Conservation (phyloP, 2,888 invertebrate species). For the Bruchidius siliquastri region DNA sequence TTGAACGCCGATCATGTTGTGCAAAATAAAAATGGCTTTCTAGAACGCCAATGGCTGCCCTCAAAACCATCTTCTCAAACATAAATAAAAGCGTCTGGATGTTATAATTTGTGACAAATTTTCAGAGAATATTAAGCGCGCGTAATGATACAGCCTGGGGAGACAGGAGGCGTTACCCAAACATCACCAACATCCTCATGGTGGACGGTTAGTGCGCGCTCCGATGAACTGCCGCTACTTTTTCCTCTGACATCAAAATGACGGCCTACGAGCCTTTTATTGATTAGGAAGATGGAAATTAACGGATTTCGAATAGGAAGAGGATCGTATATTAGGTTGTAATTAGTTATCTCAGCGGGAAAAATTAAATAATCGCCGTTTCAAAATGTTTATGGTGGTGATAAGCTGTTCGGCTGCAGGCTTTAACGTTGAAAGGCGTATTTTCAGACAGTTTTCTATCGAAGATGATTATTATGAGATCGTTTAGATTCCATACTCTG, state of each 20-base stretch:
- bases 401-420: neutral
- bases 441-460: neutral
- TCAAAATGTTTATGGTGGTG: neutral
- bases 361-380: neutral
- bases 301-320: neutral
- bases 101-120: neutral
- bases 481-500: neutral
- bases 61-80: neutral
- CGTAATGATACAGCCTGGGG: neutral
- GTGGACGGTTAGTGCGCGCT: neutral
- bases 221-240: neutral
- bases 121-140: neutral
- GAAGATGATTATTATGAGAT: neutral
- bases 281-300: neutral
- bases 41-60: neutral
- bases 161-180: neutral
- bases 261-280: neutral
- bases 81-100: neutral
- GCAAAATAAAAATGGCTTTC: too few relatives aligned
- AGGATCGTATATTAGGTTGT: neutral
- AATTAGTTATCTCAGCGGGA: neutral
- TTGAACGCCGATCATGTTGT: too few relatives aligned
- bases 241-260: neutral
- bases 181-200: neutral
- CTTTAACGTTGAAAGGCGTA: neutral